phyloP scores from a whole-genome alignment of 2,888 invertebrate genomes.

The Habroteleia sp. region DNA sequence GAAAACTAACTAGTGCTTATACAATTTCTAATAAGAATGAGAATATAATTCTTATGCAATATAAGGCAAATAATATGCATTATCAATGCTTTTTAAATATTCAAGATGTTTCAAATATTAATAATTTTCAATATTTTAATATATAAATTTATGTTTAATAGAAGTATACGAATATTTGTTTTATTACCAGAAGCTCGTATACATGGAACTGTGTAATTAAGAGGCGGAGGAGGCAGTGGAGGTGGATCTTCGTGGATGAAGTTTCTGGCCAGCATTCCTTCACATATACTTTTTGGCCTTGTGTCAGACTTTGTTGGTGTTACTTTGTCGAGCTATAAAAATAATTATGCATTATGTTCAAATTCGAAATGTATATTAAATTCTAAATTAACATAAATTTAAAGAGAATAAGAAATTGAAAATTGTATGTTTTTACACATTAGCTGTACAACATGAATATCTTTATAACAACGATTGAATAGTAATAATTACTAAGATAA shows the following conservation, averaged over 20 bases:
- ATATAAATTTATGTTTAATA: background rate
- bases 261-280: slow-evolving; percentile 76
- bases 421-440: background rate
- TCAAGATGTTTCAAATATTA: too few species aligned
- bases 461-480: slow-evolving; percentile 7
- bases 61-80: too few species aligned
- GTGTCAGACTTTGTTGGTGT: slow-evolving; percentile 71
- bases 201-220: slow-evolving; percentile 82
- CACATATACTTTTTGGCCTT: slow-evolving; percentile 78
- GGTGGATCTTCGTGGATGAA: slow-evolving; percentile 83
- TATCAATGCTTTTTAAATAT: too few species aligned
- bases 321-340: slow-evolving; percentile 75
- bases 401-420: slow-evolving; percentile 1
- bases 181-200: slow-evolving; percentile 73
- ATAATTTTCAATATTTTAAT: too few species aligned
- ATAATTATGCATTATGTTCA: slow-evolving; percentile 3
- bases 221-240: slow-evolving; percentile 86
- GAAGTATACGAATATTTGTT: background rate
- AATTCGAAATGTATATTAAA: slow-evolving; percentile 1
- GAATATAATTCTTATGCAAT: too few species aligned
- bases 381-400: slow-evolving; percentile 21
- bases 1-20: too few species aligned
- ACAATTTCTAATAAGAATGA: too few species aligned
- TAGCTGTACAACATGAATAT: slow-evolving; percentile 10
- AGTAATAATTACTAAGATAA: slow-evolving; percentile 1